Conservation (phyloP, 2,888 invertebrate species). For the Bedellia somnulentella region DNA sequence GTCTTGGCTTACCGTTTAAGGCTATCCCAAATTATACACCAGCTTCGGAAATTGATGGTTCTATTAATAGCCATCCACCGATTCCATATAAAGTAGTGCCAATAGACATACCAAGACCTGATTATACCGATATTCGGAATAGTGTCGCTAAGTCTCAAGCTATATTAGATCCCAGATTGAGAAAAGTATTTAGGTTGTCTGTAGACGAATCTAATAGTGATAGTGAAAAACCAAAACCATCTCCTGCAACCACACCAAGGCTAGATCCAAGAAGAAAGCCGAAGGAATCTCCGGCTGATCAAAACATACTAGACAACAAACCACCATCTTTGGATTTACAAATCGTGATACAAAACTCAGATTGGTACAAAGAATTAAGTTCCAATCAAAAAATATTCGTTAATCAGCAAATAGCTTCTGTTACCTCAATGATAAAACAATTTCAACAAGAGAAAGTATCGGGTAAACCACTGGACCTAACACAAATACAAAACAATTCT, state of each 20-base stretch:
- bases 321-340: slow-evolving; percentile 56
- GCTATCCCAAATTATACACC: slow-evolving; percentile 80
- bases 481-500: slow-evolving; percentile 49
- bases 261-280: slow-evolving; percentile 49
- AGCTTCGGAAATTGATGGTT: slow-evolving; percentile 85
- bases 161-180: slow-evolving; percentile 73
- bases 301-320: slow-evolving; percentile 31
- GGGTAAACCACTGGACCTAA: slow-evolving; percentile 57
- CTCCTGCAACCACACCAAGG: slow-evolving; percentile 35
- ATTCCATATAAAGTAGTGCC: slow-evolving; percentile 66
- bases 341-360: slow-evolving; percentile 66
- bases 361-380: slow-evolving; percentile 71
- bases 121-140: slow-evolving; percentile 73
- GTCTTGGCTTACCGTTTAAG: slow-evolving; percentile 76
- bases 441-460: slow-evolving; percentile 60
- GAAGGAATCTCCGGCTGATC: slow-evolving; percentile 28
- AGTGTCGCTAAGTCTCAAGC: slow-evolving; percentile 72
- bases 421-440: slow-evolving; percentile 64
- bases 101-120: slow-evolving; percentile 71
- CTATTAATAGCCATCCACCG: slow-evolving; percentile 75
- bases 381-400: slow-evolving; percentile 73
- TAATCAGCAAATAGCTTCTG: slow-evolving; percentile 67
- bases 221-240: slow-evolving; percentile 37
- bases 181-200: slow-evolving; percentile 72
- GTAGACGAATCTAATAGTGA: slow-evolving; percentile 66